Evolutionary conservation across 2,113 vertebrate species (phyloP).

Genomic region (Chiloscyllium plagiosum): DNA sequence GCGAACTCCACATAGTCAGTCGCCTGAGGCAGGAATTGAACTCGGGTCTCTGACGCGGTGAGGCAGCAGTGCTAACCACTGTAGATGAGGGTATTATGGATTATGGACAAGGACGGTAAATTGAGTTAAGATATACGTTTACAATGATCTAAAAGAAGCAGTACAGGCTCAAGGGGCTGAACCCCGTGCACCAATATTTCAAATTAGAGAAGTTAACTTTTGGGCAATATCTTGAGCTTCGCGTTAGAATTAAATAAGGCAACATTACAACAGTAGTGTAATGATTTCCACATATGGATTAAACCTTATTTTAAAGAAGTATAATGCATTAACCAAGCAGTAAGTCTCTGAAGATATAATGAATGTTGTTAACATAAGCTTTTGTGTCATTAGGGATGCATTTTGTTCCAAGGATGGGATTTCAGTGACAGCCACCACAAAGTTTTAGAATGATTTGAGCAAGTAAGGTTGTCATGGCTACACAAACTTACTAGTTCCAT

Average conservation of each 20-base stretch:
- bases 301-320: not conserved
- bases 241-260: not conserved
- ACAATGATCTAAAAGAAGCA: not conserved
- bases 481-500: not conserved
- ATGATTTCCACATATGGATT: not conserved
- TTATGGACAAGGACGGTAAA: not conserved
- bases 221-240: not conserved
- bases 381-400: not conserved
- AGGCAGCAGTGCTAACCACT: too few relatives aligned
- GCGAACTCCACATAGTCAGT: too few relatives aligned
- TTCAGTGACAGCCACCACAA: not conserved
- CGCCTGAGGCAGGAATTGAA: too few relatives aligned
- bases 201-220: not conserved
- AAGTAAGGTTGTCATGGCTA: not conserved
- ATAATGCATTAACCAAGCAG: not conserved
- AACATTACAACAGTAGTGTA: not conserved
- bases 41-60: too few relatives aligned
- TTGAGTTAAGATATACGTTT: not conserved
- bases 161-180: not conserved
- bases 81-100: not conserved
- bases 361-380: not conserved
- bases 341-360: not conserved
- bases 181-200: not conserved
- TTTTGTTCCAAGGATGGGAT: not conserved
- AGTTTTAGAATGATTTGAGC: not conserved